Base-by-base conservation (phyloP, 1,140 invertebrate species). In the Pollicipes pollicipes region DNA sequence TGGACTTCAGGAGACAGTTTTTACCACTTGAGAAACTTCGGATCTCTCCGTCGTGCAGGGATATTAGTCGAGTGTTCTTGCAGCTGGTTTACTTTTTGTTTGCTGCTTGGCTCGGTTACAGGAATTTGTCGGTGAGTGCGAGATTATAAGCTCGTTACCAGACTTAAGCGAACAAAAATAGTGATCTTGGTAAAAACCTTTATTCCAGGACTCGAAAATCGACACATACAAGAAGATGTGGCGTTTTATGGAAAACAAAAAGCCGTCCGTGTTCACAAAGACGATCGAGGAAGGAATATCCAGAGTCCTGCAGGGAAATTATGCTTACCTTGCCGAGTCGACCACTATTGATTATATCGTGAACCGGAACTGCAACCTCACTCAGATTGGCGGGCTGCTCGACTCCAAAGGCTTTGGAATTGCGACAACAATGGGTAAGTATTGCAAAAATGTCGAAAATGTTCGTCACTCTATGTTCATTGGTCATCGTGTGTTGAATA, bases 241-340 rank as follows among this genome's bases (percentile, higher is more conserved):
- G 90, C 79, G 87, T 24, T 88, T 87, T 74, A 91, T 91, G 89
- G 87, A 89, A 75, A 88, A 85, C 75, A 83, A 85, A 70, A 86
- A 87, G 73, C 86, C 87, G 0, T 83, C 86, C 0, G 88, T 90
- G 3, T 90, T 90, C 76, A 77, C 72, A 13, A 74, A 83, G 79
- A 77, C 79, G 70, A 89, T 90, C 75, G 85, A 88, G 75, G 88
- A 94, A 78, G 92, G 93, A 29, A 84, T 95, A 76, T 78, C 88
- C 77, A 75, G 88, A 79, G 85, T 96, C 77, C 78, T 88, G 26
- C 83, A 88, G 76, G 85, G 86, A 30, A 86, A 91, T 77, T 97
- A 95, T 78, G 94, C 94, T 3, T 97, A 93, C 78, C 82, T 97
- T 0, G 94, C 96, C 91, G 94, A 97, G 79, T 95, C 92, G 0